Evolutionary conservation across 2,888 invertebrate genomes (phyloP).

Genomic region (Galeruca laticollis): DNA sequence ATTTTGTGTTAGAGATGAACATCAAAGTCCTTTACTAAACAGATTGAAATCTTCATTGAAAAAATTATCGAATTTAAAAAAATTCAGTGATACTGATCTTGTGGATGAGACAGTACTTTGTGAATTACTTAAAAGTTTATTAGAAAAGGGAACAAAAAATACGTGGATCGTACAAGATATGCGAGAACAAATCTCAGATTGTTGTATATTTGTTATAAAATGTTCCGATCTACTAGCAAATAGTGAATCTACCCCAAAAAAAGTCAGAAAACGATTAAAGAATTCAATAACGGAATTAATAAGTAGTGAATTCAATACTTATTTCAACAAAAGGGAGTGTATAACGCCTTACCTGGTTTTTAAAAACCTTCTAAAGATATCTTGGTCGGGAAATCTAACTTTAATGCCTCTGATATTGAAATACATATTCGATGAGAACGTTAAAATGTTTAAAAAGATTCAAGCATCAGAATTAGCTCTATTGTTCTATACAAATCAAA

Average conservation of each 20-base stretch:
- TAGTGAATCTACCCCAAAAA: conserved; percentile 63
- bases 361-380: conserved; percentile 73
- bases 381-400: conserved; percentile 75
- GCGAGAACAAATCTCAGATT: conserved; percentile 74
- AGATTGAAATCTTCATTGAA: conserved; percentile 75
- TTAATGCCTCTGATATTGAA: conserved; percentile 72
- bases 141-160: conserved; percentile 75
- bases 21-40: conserved; percentile 76
- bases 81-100: conserved; percentile 71
- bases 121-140: conserved; percentile 70
- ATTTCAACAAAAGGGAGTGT: conserved; percentile 75
- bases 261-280: conserved; percentile 59
- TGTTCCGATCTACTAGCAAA: conserved; percentile 71
- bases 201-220: conserved; percentile 74
- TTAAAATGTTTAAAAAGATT: conserved; percentile 75
- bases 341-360: conserved; percentile 76
- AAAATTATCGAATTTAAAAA: conserved; percentile 72
- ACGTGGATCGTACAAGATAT: conserved; percentile 76
- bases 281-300: conserved; percentile 69
- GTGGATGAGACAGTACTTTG: conserved; percentile 70
- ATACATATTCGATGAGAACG: conserved; percentile 72
- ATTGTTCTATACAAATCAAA: conserved; percentile 74
- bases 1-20: conserved; percentile 76
- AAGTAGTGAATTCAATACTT: conserved; percentile 70
- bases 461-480: conserved; percentile 77